Base-by-base conservation (phyloP, 2,888 invertebrate genomes). In the Pristionchus japonicus region DNA sequence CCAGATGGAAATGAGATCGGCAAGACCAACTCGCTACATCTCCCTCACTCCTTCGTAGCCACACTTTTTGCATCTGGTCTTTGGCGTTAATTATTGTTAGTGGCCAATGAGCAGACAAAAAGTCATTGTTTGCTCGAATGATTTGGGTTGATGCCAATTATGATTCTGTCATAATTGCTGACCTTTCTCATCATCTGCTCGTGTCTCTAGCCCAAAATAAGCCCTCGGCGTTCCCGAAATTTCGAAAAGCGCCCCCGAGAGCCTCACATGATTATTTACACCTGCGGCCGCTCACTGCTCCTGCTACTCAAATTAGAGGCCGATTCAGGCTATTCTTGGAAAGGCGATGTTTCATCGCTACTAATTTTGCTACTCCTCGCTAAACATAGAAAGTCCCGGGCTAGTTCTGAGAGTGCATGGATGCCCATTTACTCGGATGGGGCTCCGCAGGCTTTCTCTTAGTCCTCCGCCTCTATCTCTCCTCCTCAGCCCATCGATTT, bases 401-500 rank as follows among this genome's bases (percentile, higher is more conserved):
- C 9, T 11, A 11, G 3, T 3, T 43, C 37, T 40, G 77, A 37
- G 77, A 43, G 77, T 77, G 43, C 43, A 37, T 37, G 15, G 37
- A 3, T 40, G 23, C 9, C 40, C 77, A 37, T 77, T 43, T 43
- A 31, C 43, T n/a, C 2, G 67, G n/a, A n/a, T n/a, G n/a, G 40
- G 40, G 20, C 64, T 17, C 43, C 40, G 40, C 77, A 77, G 77
- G 37, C 77, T 77, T 77, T 43, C 77, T 77, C 77, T 43, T 82
- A 34, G 31, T 23, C 82, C 49, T 31, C 13, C 57, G 37, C 23
- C 57, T 34, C 23, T 43, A 23, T 34, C 83, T 23, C 83, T 57
- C 47, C 57, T 23, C 47, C 83, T 57, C 52, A 31, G 31, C 43
- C 80, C 80, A 80, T 80, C 49, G 80, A 70, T 70, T 70, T 37